Base-by-base conservation (phyloP, 2,113 vertebrate species). In the Periophthalmus modestus region DNA sequence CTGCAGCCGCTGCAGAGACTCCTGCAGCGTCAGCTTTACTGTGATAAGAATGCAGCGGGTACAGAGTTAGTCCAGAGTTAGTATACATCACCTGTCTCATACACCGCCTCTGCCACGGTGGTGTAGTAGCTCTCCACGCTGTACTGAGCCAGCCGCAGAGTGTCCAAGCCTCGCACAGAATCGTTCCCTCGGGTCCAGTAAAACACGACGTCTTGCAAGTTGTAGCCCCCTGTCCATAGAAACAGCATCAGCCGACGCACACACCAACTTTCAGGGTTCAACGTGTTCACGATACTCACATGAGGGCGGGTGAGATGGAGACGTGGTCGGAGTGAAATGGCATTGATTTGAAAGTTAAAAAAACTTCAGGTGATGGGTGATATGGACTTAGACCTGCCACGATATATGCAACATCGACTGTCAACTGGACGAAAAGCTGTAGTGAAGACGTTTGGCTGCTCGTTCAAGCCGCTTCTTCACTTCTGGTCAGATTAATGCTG, bases 111-210 rank as follows among this genome's bases (percentile, higher is more conserved):
- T 0, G 96, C 94, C 36, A 96, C 94, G 0, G 95, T 92, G 0
- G 96, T 97, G 5, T 96, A 95, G 83, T 96, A 93, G 85, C 94
- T 96, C 92, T 96, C 96, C 21, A 96, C 91, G 1, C 95, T 96
- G 82, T 96, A 96, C 73, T 96, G 96, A 75, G 96, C 96, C 83
- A 97, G 89, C 3, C 88, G 92, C 77, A 97, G 93, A 0, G 92
- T 92, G 87, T 96, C 90, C 72, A 97, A 85, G 24, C 96, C 96
- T 73, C 85, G 93, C 79, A 97, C 96, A 0, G 96, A 97, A 71
- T 96, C 95, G 69, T 97, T 97, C 84, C 96, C 96, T 88, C 95
- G 92, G 15, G 96, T 96, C 96, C 96, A 97, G 89, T 96, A 95
- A 86, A 97, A 96, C 72, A 92, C 93, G 66, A 96, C 95, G 82